Base-by-base conservation (phyloP, 2,113 vertebrate species). In the Gnathonemus longibarbis region DNA sequence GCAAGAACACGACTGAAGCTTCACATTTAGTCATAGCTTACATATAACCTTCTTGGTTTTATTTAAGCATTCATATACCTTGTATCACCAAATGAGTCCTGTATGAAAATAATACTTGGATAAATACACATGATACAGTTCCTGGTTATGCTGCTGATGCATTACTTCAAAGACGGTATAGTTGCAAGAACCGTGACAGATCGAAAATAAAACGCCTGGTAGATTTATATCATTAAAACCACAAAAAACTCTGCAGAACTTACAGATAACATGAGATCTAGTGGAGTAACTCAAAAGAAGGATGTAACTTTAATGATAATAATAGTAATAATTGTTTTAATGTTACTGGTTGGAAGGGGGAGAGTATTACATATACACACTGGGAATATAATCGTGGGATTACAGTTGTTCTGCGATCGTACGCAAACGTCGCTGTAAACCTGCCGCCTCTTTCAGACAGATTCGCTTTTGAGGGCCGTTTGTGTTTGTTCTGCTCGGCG, bases 311-410 rank as follows among this genome's bases (percentile, higher is more conserved):
- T 87, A 39, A 86, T 58, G 45, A 56, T 56, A 84, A 91, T 91
- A 86, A 89, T 88, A 89, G 84, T 62, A 84, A 89, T 86, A 88
- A 91, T 83, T 90, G 88, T 86, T 91, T 91, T 91, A 91, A 91
- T 89, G 86, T 91, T 56, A 42, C 88, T 87, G 88, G 45, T 89
- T 90, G 89, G 77, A 89, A 83, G 70, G 70, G 52, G 42, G 52
- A 89, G 91, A 91, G 84, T 39, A 91, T 49, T 90, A 90, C n/a
- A 87, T 91, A 87, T 87, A 92, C 88, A 91, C 80, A 87, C 88
- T 48, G 42, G 11, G 74, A 87, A 84, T 84, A 91, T 90, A 89
- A 89, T 87, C 48, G 91, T 58, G 31, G 87, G 48, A 90, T 50
- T 80, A 86, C 31, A 88, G 90, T 86, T 83, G 49, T 88, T 89